Evolutionary conservation across 1,140 invertebrate genomes (phyloP), one percentile per base, ranked within the genome.

Genomic region (Tribolium madens): DNA sequence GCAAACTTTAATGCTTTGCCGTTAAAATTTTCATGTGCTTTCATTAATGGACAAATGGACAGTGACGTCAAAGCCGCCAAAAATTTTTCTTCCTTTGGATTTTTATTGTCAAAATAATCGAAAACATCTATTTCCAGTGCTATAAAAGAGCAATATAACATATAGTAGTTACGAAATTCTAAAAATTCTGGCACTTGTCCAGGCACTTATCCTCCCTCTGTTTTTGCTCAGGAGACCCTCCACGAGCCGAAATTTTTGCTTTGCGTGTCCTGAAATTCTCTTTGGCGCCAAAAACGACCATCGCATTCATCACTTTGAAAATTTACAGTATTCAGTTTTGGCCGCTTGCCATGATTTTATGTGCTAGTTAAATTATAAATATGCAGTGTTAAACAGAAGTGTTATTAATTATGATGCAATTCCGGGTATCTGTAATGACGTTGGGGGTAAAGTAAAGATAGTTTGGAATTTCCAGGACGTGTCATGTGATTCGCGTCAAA

Each of bases 351-450:
- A 57, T 57, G 3, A 17, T 57, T 18, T 17, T 17, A 21, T 57
- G 15, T n/a, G 15, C 52, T 21, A 21, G 14, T 17, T 21, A n/a
- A 57, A n/a, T 17, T 57, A 57, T 57, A 57, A 57, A 57, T 57
- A 57, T 57, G 52, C 52, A 57, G 17, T 57, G 15, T n/a, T 57
- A 57, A 57, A 57, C 14, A 21, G 52, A 57, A 57, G 14, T 14
- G 13, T 14, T 14, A 50, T 50, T 57, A 57, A 57, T 57, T 57
- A 21, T 21, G 2, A n/a, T 57, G 52, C 52, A 57, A 57, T 57
- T 57, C 52, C 52, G 52, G 52, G 52, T 18, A 2, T 57, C 6
- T 7, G 48, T 52, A 15, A 5, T 14, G 17, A 3, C 6, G 48
- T 15, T n/a, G 14, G 17, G 9, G 12, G 14, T 18, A 4, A 15